These are phyloP conservation scores for Dascyllus trimaculatus DNA, from an alignment of 2,113 vertebrate species.

Conservation along the genomic window DNA sequence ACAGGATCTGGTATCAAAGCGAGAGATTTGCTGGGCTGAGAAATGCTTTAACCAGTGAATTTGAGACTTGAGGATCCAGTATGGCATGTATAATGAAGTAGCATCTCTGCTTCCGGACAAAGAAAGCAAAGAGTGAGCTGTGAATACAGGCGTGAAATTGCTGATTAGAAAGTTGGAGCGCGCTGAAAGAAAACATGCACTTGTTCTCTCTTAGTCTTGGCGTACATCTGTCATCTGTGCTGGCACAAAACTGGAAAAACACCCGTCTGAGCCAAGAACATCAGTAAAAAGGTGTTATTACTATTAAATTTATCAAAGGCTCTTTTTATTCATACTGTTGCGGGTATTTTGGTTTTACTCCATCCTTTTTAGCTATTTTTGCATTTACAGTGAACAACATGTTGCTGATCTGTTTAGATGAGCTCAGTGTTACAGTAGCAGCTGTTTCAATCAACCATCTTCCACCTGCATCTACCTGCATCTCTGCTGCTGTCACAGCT, in stretches of 20 bases:
- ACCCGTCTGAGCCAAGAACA: slow-evolving; percentile 32
- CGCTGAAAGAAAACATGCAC: slow-evolving; percentile 59
- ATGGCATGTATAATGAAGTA: slow-evolving; percentile 66
- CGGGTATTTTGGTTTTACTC: not conserved
- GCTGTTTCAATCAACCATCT: slow-evolving; percentile 11
- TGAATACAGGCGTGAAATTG: slow-evolving; percentile 73
- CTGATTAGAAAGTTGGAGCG: slow-evolving; percentile 75
- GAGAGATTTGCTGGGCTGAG: slow-evolving; percentile 52
- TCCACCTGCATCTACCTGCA: not conserved
- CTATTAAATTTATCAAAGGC: slow-evolving; percentile 38
- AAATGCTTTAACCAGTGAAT: slow-evolving; percentile 55
- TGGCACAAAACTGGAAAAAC: slow-evolving; percentile 47
- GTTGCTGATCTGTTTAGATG: not conserved
- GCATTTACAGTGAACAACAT: not conserved
- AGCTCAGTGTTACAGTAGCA: not conserved
- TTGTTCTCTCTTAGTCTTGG: slow-evolving; percentile 60
- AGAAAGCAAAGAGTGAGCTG: slow-evolving; percentile 56
- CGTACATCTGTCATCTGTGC: slow-evolving; percentile 53
- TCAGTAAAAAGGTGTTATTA: slow-evolving; percentile 30
- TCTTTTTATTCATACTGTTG: slow-evolving; percentile 11
- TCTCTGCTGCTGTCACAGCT: slow-evolving; percentile 29
- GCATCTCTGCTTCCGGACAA: slow-evolving; percentile 68
- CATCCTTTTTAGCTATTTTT: not conserved
- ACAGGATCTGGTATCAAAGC: slow-evolving; percentile 29
- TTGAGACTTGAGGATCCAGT: slow-evolving; percentile 42